phyloP scores from a whole-genome alignment of 2,888 invertebrate species.

The Oxycera nigricornis region DNA sequence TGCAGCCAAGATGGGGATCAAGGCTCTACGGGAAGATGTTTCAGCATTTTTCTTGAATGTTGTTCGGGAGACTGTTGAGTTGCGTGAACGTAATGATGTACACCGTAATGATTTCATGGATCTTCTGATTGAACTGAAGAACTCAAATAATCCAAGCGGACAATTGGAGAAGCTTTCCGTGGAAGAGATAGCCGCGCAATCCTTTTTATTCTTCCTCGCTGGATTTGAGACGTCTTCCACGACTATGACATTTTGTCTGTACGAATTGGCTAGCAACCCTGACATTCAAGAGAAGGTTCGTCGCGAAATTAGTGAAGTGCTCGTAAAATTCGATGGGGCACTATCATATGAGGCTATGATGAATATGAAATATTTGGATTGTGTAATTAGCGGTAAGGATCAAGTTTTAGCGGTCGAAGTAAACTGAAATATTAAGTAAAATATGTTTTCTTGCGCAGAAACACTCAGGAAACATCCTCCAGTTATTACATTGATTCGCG shows the following conservation, averaged over 20 bases:
- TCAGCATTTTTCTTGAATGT: constrained; percentile 41
- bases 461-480: constrained; percentile 63
- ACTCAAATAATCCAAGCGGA: not conserved
- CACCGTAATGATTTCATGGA: constrained; percentile 45
- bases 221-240: constrained; percentile 66
- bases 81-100: constrained; percentile 40
- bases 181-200: constrained; percentile 65
- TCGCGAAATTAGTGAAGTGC: constrained; percentile 59
- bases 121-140: constrained; percentile 37
- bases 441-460: constrained; percentile 54
- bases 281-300: constrained; percentile 62
- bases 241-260: constrained; percentile 63
- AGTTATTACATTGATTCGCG: constrained; percentile 55
- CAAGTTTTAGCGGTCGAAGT: not conserved
- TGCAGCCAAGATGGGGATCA: not conserved
- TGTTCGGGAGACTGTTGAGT: constrained; percentile 41
- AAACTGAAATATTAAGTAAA: not conserved
- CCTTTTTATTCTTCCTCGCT: constrained; percentile 65
- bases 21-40: constrained; percentile 1
- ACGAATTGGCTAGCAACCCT: constrained; percentile 63
- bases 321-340: constrained; percentile 54
- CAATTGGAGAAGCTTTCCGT: constrained; percentile 55
- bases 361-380: constrained; percentile 64
- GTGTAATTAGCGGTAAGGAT: constrained; percentile 61
- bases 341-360: constrained; percentile 62